Percentiles rank a stretch among this genome's conserved stretches.
Conservation (phyloP, 2,797 vertebrate genomes). For the Erithacus rubecula region DNA sequence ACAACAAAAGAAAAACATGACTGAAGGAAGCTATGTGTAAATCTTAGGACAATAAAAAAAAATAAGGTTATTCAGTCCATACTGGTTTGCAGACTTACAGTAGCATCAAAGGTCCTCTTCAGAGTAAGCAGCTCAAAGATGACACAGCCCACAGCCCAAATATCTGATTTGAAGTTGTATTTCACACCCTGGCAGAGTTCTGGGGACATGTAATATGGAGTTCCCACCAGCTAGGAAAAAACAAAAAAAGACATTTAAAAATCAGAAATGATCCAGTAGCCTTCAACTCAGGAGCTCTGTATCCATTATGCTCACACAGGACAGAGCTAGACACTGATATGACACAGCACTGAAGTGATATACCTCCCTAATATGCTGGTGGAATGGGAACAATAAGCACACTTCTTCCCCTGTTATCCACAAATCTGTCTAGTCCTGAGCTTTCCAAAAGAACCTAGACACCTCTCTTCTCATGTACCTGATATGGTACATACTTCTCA, state of each 20-base stretch:
- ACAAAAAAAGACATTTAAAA: constrained; percentile 33
- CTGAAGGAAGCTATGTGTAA: not conserved
- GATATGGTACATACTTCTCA: not conserved
- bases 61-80: not conserved
- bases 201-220: constrained; percentile 99
- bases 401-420: not conserved
- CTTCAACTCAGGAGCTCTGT: not conserved
- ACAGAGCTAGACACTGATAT: not conserved
- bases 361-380: not conserved
- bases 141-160: constrained; percentile 98
- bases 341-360: not conserved
- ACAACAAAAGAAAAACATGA: not conserved
- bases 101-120: constrained; percentile 97
- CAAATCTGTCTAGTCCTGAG: not conserved
- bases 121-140: constrained; percentile 93
- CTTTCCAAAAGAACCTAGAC: not conserved
- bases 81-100: constrained; percentile 78
- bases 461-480: not conserved
- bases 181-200: constrained; percentile 96
- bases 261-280: not conserved
- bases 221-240: constrained; percentile 91
- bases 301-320: not conserved
- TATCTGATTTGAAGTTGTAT: constrained; percentile 99
- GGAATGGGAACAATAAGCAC: not conserved
- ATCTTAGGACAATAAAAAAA: not conserved